A percentile compares a stretch with the other conserved stretches of the same genome.
Evolutionary conservation across 2,113 vertebrate species (phyloP).

Genomic region (Hippoglossus stenolepis): DNA sequence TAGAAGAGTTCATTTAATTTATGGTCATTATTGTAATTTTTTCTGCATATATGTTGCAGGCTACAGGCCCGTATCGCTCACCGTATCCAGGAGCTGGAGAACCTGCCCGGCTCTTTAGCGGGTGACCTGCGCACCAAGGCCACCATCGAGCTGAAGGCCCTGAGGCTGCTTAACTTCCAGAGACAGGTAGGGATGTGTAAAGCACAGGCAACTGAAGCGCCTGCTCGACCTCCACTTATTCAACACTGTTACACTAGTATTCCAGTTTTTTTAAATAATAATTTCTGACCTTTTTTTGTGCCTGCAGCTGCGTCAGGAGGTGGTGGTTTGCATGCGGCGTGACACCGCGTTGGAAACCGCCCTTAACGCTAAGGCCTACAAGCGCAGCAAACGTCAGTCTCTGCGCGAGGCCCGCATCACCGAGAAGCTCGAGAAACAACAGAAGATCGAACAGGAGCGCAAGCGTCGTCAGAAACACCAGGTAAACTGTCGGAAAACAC

Average conservation of each 20-base stretch:
- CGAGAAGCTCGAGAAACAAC: constrained; percentile 98
- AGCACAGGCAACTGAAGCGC: no score
- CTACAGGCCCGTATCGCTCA: constrained; percentile 95
- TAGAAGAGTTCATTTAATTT: no score
- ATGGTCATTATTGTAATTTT: neutral
- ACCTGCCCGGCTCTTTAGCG: constrained; percentile 92
- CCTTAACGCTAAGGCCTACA: constrained; percentile 96
- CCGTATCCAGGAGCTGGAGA: constrained; percentile 96
- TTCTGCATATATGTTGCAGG: constrained; percentile 63
- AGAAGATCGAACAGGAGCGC: constrained; percentile 98
- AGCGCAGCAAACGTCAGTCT: constrained; percentile 97
- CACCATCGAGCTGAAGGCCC: constrained; percentile 95
- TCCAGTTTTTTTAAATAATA: neutral
- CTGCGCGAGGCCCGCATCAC: constrained; percentile 96
- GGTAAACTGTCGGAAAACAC: constrained; percentile 71
- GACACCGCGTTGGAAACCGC: constrained; percentile 96
- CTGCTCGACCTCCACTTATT: no score
- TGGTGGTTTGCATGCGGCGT: constrained; percentile 97
- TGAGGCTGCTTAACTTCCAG: constrained; percentile 97
- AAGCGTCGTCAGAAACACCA: constrained; percentile 98
- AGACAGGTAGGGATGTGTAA: constrained; percentile 85
- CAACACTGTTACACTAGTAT: neutral
- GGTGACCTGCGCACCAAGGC: constrained; percentile 97
- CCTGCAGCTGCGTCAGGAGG: constrained; percentile 92
- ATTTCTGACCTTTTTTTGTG: neutral